These are phyloP conservation scores for Chrysodeixis includens DNA, from an alignment of 2,888 invertebrate species.

Conservation along the genomic window DNA sequence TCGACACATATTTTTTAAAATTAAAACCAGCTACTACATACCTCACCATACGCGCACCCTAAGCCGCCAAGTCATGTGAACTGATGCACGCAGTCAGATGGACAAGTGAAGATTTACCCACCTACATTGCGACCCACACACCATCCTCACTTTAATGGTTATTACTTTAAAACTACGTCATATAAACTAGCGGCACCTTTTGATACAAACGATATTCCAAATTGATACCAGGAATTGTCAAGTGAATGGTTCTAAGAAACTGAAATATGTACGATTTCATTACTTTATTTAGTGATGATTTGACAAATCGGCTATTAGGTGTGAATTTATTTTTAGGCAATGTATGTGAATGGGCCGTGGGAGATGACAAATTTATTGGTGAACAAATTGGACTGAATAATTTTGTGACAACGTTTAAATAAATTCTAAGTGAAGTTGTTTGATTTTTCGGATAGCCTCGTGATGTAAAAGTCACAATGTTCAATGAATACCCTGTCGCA, in stretches of 20 bases:
- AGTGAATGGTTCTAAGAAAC: conserved; percentile 26
- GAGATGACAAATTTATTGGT: background rate
- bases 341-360: background rate
- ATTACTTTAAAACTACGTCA: conserved; percentile 50
- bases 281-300: conserved; percentile 6
- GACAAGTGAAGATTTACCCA: conserved; percentile 80
- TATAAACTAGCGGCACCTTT: conserved; percentile 47
- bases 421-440: background rate
- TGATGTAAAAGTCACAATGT: background rate
- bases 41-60: conserved; percentile 47
- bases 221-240: conserved; percentile 37
- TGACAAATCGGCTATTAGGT: background rate
- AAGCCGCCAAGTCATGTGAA: conserved; percentile 76
- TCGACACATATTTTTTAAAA: too few species aligned
- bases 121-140: conserved; percentile 71
- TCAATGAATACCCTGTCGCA: too few species aligned
- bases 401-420: too few species aligned
- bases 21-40: conserved; percentile 20
- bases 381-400: background rate
- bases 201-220: conserved; percentile 39
- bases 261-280: conserved; percentile 1
- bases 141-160: conserved; percentile 51
- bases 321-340: background rate
- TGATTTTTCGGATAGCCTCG: background rate
- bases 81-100: conserved; percentile 79